Evolutionary conservation across 2,113 vertebrate species (phyloP), one percentile per base, ranked within the genome.

Genomic region (Agelaius tricolor): DNA sequence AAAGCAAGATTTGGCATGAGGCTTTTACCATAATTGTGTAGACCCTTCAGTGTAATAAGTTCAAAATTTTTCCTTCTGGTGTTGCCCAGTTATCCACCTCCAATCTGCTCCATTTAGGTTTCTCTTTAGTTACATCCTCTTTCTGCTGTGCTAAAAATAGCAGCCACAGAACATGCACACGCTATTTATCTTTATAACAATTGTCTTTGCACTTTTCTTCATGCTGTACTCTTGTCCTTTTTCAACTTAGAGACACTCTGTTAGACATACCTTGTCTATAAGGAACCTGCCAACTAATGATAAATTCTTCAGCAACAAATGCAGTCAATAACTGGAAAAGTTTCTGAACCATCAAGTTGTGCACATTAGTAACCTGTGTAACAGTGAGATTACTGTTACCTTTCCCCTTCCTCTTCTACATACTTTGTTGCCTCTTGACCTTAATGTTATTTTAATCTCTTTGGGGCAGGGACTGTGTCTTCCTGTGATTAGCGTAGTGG

Each of bases 381-480:
- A 92, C 95, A 95, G 95, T 96, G 74, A 75, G 62, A 73, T 88
- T 92, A 69, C 95, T 96, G 92, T 94, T 97, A 83, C 79, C 7
- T n/a, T 90, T 92, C 80, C 89, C 46, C 79, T 75, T 97, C 84
- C 92, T 75, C 71, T 77, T 96, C 83, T 77, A 43, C 65, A 15
- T 94, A 81, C 51, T 88, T 88, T 97, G 51, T 93, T 97, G 55
- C 90, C 55, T 93, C 90, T 93, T 97, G 71, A 95, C 90, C 79
- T 95, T 93, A 93, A 96, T 94, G 79, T 93, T 95, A 94, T 96
- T 97, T 97, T 97, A 90, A 97, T 96, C 68, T 97, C 39, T 96
- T 94, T 95, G 86, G 95, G 95, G 90, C 96, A 97, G 95, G 96
- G 94, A 87, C 71, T 96, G 80, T 92, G 82, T 94, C 96, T 94